Evolutionary conservation across 2,888 invertebrate genomes (phyloP).

Genomic region (Galerucella pusilla): DNA sequence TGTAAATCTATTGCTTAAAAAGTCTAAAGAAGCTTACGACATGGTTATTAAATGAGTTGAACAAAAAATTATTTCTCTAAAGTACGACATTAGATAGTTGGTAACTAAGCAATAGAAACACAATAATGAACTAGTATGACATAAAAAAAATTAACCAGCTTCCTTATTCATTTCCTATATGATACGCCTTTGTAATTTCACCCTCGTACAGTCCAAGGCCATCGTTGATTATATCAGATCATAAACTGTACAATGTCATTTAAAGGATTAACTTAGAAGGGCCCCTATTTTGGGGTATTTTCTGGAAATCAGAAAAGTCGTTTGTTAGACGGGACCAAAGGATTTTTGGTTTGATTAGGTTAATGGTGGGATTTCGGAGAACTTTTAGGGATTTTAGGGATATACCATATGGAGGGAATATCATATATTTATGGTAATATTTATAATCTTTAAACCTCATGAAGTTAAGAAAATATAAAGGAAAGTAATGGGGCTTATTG

Average conservation of each 20-base stretch:
- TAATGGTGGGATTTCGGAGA: slow-evolving; percentile 43
- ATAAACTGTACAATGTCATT: slow-evolving; percentile 48
- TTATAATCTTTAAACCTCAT: not conserved
- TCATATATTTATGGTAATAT: slow-evolving; percentile 17
- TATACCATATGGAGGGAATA: slow-evolving; percentile 36
- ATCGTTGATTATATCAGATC: slow-evolving; percentile 45
- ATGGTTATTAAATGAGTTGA: too few species aligned
- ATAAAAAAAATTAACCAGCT: too few species aligned
- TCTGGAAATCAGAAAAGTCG: slow-evolving; percentile 52
- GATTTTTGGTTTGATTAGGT: slow-evolving; percentile 44
- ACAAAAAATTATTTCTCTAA: too few species aligned
- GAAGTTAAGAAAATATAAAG: not conserved
- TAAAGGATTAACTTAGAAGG: slow-evolving; percentile 57
- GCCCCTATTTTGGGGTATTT: slow-evolving; percentile 55
- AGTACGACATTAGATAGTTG: too few species aligned
- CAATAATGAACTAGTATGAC: too few species aligned
- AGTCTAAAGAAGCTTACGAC: too few species aligned
- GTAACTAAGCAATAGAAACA: too few species aligned
- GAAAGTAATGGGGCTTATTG: not conserved
- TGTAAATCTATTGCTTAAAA: too few species aligned
- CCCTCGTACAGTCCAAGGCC: slow-evolving; percentile 41
- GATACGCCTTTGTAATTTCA: slow-evolving; percentile 18
- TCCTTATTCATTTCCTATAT: slow-evolving; percentile 41
- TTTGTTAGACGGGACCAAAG: slow-evolving; percentile 45
- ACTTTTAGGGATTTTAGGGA: slow-evolving; percentile 27